A percentile compares a stretch with the other conserved stretches of the same genome.
Conservation (phyloP, 2,113 vertebrate genomes). For the Chinchilla lanigera region DNA sequence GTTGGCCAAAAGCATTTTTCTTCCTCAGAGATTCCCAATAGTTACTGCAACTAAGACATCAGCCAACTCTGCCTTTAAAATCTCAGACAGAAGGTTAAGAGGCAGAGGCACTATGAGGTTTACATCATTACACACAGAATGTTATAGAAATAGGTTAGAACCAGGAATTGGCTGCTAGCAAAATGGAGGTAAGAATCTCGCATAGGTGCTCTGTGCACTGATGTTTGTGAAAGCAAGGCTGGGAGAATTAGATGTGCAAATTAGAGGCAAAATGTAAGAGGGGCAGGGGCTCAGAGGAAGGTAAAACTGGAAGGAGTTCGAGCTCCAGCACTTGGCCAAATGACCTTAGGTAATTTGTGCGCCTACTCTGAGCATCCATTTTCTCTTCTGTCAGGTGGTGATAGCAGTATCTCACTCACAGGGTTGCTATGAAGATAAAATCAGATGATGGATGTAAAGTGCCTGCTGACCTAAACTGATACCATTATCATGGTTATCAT, state of each 20-base stretch:
- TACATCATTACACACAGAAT: neutral
- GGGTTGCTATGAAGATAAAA: conserved; percentile 30
- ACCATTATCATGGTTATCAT: neutral
- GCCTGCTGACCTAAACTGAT: neutral
- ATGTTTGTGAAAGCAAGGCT: neutral
- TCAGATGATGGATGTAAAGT: neutral
- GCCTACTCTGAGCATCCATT: neutral
- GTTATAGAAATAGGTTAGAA: neutral
- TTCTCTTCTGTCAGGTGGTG: neutral
- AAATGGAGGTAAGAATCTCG: neutral
- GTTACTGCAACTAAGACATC: neutral
- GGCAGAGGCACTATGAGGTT: neutral
- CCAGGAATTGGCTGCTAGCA: neutral
- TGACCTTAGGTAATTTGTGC: neutral
- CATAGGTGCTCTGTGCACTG: neutral
- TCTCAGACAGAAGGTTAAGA: neutral
- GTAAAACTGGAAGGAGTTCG: neutral
- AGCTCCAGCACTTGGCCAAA: neutral
- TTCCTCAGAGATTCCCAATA: neutral
- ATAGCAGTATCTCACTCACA: neutral
- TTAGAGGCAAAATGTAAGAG: neutral
- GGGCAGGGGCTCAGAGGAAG: neutral
- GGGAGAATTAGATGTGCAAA: no score
- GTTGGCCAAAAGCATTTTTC: neutral
- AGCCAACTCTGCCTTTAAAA: neutral